A percentile compares a stretch with the other conserved stretches of the same genome.
Conservation (phyloP, 92 coral and sea anemone species). For the Phenganax stokvisi region DNA sequence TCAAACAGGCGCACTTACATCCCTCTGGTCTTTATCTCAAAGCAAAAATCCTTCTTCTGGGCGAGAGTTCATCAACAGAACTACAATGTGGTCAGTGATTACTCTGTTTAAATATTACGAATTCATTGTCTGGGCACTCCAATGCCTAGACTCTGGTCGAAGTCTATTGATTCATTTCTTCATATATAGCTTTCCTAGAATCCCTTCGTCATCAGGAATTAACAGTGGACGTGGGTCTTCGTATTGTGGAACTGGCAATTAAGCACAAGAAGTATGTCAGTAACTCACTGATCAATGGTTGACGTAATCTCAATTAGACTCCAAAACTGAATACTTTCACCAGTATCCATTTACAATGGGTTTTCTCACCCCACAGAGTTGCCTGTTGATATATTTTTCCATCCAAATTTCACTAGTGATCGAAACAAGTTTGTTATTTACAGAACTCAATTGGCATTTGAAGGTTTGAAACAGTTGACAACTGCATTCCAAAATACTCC, state of each 20-base stretch:
- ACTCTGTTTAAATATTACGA: background rate
- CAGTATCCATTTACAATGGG: too few species aligned
- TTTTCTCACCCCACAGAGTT: too few species aligned
- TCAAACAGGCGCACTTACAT: slow-evolving; percentile 68
- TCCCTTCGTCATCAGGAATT: slow-evolving; percentile 77
- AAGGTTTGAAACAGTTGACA: slow-evolving; percentile 61
- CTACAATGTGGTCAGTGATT: slow-evolving; percentile 62
- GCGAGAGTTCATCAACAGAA: slow-evolving; percentile 56
- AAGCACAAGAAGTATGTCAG: slow-evolving; percentile 61
- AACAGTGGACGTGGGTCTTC: slow-evolving; percentile 70
- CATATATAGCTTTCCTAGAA: slow-evolving; percentile 67
- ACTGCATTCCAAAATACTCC: slow-evolving; percentile 79
- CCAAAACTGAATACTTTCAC: too few species aligned
- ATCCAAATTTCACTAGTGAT: too few species aligned
- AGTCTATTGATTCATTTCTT: background rate
- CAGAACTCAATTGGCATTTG: slow-evolving; percentile 75
- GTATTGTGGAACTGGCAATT: slow-evolving; percentile 65
- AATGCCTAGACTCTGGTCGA: background rate
- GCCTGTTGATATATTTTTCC: too few species aligned
- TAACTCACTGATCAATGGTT: background rate
- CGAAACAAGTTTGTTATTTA: background rate
- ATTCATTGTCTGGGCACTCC: background rate
- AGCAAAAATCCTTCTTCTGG: slow-evolving; percentile 66
- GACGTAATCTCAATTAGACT: background rate
- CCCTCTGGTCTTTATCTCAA: slow-evolving; percentile 96